Percentiles rank a stretch among this genome's conserved stretches.
Conservation (phyloP, 1,140 invertebrate species). For the Wasmannia auropunctata region DNA sequence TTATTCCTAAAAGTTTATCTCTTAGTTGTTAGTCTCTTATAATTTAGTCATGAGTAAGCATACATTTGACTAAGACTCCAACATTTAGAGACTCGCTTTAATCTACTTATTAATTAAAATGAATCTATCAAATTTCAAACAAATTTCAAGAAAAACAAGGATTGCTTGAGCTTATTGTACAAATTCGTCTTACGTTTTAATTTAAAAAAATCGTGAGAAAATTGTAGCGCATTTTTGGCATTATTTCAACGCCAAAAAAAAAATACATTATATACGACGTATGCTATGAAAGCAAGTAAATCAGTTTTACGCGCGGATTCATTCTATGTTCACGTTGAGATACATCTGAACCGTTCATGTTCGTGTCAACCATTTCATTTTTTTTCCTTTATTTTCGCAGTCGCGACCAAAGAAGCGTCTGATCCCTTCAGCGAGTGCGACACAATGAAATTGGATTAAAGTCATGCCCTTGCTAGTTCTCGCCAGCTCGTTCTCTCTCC, state of each 20-base stretch:
- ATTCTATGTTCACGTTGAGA: not conserved
- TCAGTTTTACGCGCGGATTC: conserved; percentile 19
- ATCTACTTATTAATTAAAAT: not conserved
- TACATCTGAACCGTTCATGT: conserved; percentile 20
- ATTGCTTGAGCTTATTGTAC: not conserved
- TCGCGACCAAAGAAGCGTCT: not conserved
- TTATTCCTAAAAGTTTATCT: not conserved
- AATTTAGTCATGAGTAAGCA: not conserved
- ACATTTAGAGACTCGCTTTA: not conserved
- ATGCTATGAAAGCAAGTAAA: not conserved
- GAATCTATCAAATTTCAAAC: not conserved
- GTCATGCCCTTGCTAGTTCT: conserved; percentile 60
- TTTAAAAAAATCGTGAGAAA: conserved; percentile 25
- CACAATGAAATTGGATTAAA: conserved; percentile 84
- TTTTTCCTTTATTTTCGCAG: conserved; percentile 28
- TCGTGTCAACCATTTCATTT: not conserved
- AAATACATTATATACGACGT: not conserved
- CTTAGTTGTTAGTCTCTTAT: not conserved
- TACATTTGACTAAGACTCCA: not conserved
- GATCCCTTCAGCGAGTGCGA: conserved; percentile 50
- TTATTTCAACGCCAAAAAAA: not conserved
- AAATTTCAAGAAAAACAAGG: not conserved
- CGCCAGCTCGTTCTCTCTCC: conserved; percentile 36
- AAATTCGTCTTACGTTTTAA: not conserved
- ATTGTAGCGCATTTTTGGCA: not conserved